Evolutionary conservation across 2,113 vertebrate species (phyloP).

Genomic region (Malurus cyaneus): DNA sequence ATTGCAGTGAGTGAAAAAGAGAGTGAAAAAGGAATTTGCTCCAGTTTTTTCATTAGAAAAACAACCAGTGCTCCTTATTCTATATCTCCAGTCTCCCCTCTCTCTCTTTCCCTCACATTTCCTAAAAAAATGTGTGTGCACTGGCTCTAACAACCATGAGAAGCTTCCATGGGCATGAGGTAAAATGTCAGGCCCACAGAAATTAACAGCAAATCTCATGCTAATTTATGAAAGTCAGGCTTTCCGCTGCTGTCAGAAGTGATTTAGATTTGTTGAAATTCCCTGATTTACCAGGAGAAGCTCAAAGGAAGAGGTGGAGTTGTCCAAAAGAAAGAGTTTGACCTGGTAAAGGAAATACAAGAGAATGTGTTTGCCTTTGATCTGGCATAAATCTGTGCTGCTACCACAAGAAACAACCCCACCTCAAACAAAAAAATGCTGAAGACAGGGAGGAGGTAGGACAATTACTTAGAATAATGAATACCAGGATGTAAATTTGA

Average conservation of each 20-base stretch:
- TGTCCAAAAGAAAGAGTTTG: neutral
- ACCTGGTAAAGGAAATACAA: slow-evolving; percentile 37
- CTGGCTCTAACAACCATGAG: neutral
- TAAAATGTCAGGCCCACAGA: neutral
- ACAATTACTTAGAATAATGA: slow-evolving; percentile 4
- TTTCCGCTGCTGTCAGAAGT: neutral
- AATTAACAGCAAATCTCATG: neutral
- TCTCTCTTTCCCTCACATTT: neutral
- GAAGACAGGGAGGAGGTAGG: neutral
- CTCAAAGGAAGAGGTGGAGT: slow-evolving; percentile 38
- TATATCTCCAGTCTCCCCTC: neutral
- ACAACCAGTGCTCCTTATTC: neutral
- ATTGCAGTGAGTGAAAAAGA: neutral
- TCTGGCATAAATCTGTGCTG: neutral
- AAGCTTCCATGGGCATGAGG: neutral
- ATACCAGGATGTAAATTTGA: slow-evolving; percentile 39
- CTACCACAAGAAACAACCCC: slow-evolving; percentile 34
- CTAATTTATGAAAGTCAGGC: neutral
- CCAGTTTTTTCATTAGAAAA: neutral
- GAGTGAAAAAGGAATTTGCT: neutral
- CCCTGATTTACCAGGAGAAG: neutral
- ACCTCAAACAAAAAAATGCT: slow-evolving; percentile 49
- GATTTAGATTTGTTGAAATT: neutral
- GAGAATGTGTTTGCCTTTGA: neutral
- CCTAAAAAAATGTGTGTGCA: neutral